Evolutionary conservation across 1,140 invertebrate species (phyloP).

Genomic region (Drosophila murphyi): DNA sequence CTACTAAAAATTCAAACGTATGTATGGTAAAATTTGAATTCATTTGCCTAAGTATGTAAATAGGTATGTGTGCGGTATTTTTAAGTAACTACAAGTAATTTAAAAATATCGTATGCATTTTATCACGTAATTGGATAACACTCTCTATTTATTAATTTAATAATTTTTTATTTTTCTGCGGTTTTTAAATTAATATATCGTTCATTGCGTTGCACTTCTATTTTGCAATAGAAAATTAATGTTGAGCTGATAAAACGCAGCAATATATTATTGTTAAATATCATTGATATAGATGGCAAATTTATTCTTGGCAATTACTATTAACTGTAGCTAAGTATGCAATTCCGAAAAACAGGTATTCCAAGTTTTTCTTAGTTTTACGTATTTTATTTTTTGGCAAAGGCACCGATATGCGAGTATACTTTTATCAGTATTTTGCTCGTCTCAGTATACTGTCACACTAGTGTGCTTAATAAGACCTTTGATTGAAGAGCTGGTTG

Average conservation of each 20-base stretch:
- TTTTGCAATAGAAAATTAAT: too few relatives aligned
- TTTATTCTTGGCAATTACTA: neutral
- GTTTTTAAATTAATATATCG: too few relatives aligned
- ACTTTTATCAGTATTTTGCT: slow-evolving; percentile 27
- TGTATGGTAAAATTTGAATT: slow-evolving; percentile 50
- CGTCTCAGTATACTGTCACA: slow-evolving; percentile 31
- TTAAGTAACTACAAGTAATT: too few relatives aligned
- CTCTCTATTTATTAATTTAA: too few relatives aligned
- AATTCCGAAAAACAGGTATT: neutral
- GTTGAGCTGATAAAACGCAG: too few relatives aligned
- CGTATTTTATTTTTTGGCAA: neutral
- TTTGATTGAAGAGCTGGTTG: slow-evolving; percentile 10
- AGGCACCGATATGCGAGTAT: too few relatives aligned
- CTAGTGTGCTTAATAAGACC: slow-evolving; percentile 10
- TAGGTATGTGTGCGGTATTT: slow-evolving; percentile 17
- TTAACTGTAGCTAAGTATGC: slow-evolving; percentile 25
- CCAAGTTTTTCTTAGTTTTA: neutral
- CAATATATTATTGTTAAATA: too few relatives aligned
- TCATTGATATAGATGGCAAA: too few relatives aligned
- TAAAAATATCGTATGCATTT: too few relatives aligned
- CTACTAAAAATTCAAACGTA: slow-evolving; percentile 44
- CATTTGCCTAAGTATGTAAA: neutral
- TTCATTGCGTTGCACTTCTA: too few relatives aligned
- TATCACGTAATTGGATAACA: too few relatives aligned
- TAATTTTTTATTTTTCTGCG: too few relatives aligned